Base-by-base conservation (phyloP, 1,140 invertebrate genomes). In the Cotesia typhae region DNA sequence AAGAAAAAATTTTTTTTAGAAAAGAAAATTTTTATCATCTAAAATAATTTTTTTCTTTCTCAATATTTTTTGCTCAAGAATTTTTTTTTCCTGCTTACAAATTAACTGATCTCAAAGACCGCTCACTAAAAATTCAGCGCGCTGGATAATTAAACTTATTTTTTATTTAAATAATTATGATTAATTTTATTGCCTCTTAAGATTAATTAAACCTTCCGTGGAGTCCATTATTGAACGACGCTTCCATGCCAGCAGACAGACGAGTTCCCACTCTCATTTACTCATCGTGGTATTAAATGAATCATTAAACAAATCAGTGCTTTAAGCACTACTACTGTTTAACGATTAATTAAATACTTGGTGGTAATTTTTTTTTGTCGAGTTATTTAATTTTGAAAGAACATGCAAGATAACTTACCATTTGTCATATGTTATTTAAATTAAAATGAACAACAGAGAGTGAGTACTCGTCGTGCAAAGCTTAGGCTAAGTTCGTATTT, bases 221-320 rank as follows among this genome's bases (percentile, higher is more conserved):
- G 84, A 87, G 86, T 87, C 84, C 77, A 82, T 87, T 85, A 83
- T 80, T 86, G 86, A 87, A 81, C 80, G 84, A 85, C 79, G 82
- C 79, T 80, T 85, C 84, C 84, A 85, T 87, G 85, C 84, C 81
- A 84, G 81, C 81, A 84, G 82, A 84, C 77, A 83, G 72, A 81
- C 84, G 82, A 86, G 82, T 83, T n/a, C 66, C 36, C 52, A 67
- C 41, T 67, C 64, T 65, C 41, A 20, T 47, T 17, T 47, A 57
- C 28, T 70, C 55, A 47, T 7, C 6, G 6, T 9, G 6, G 41
- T 47, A 47, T 47, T 47, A 47, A 47, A 47, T 47, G 6, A 47
- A 47, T 47, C 41, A 55, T 55, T n/a, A 55, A 55, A 55, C n/a
- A 55, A n/a, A 7, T 51, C 47, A 51, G 3, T 9, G 12, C 47